Evolutionary conservation across 2,113 vertebrate species (phyloP), one percentile per base, ranked within the genome.

Genomic region (Cebidichthys violaceus): DNA sequence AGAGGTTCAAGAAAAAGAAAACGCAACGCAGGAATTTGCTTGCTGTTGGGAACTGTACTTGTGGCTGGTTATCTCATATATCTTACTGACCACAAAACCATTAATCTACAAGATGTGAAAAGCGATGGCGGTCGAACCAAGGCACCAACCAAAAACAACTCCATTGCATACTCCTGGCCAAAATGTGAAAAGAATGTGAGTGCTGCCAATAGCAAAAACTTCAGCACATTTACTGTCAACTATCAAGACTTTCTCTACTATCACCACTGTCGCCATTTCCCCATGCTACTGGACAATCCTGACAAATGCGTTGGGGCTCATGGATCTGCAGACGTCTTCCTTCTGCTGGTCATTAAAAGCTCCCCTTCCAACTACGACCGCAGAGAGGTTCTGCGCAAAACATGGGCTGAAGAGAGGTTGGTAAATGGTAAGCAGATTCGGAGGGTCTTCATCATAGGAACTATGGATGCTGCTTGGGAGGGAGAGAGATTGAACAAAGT

Each of bases 301-400:
- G 66, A 47, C 17, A 68, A 68, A 68, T 68, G 27, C 47, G 66
- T 15, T 11, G 24, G 41, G 45, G 15, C 17, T 29, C 8, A 20
- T 29, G 9, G 24, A 68, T 47, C 66, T 20, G 24, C 61, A 2
- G 29, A 86, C 0, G 79, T 95, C 4, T 96, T 96, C 80, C 92
- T 98, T 67, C 94, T 97, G 2, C 83, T 97, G 29, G 96, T 93
- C 50, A 93, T 97, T 77, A 98, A 97, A 88, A 96, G 95, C 0
- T 91, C 94, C 0, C 96, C 96, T 0, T 4, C 0, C 1, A 96
- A 97, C 84, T 95, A 96, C 0, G 95, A 95, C 9, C 93, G 95
- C 1, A 85, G 96, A 3, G 93, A 96, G 8, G 84, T 94, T 18
- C 90, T 98, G 87, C 93, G 96, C 1, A 94, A 91, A 81, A 97